Evolutionary conservation across 2,113 vertebrate species (phyloP), one percentile per base, ranked within the genome.

Genomic region (Zosterops pallidus): DNA sequence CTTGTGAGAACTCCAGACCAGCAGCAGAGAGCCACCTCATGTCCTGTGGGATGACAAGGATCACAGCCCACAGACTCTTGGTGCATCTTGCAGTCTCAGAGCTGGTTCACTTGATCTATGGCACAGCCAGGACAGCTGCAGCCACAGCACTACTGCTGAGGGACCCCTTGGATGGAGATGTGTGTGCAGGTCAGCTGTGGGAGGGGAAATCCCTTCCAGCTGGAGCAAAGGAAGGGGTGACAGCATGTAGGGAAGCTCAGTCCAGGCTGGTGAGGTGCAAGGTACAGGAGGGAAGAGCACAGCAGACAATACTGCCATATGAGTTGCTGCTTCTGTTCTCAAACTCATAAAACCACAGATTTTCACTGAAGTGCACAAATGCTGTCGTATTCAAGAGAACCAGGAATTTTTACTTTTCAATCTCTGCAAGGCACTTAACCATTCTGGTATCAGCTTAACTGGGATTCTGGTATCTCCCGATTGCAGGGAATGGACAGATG

Each of bases 211-310:
- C 57, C 57, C 17, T 41, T 6, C 12, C 75, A 87, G 24, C 13
- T 9, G 9, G 6, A 37, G 5, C 12, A 70, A 31, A 14, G 6
- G 9, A 50, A 55, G 44, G 23, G 10, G 46, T 12, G 10, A 12
- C 0, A 1, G 17, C 16, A 41, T 0, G 2, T 2, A 55, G 39
- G 44, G n/a, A 68, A 85, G 23, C 33, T 82, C 83, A 87, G 21
- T 16, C 35, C 56, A 87, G 41, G 18, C 6, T 63, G 5, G 1
- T 2, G 33, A 42, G 14, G 39, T 14, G 3, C 44, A 15, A 68
- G 37, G 39, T 29, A 42, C 1, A 79, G 21, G 20, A 62, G 12
- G 9, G 19, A 33, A 31, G 14, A 76, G 28, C 2, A 3, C 8
- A 44, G 35, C 9, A 16, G 14, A 60, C 9, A 19, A 50, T 26